Evolutionary conservation across 1,140 invertebrate species (phyloP), one percentile per base, ranked within the genome.

Genomic region (Mercenaria mercenaria): DNA sequence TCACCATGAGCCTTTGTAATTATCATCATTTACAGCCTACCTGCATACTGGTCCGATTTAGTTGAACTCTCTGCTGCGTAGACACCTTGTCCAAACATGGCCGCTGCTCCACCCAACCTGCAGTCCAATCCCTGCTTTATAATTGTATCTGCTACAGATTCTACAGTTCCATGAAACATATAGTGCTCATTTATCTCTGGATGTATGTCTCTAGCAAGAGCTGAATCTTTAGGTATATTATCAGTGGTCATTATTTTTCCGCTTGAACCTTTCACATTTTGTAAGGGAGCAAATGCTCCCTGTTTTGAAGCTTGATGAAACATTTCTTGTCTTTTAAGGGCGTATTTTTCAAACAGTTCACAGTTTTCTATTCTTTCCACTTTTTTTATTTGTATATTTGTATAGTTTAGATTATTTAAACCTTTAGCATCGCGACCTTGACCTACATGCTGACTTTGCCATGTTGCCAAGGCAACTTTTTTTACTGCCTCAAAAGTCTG

Each of bases 1-100:
- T n/a, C n/a, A n/a, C n/a, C n/a, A n/a, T n/a, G n/a, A n/a, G n/a
- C n/a, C n/a, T n/a, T n/a, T n/a, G n/a, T n/a, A n/a, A n/a, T n/a
- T n/a, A n/a, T n/a, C n/a, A n/a, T n/a, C n/a, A n/a, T n/a, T n/a
- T n/a, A n/a, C 43, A 47, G 15, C 6, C 15, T 86, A 94, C 94
- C 94, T 89, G 92, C 61, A 87, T 94, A 94, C 34, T 94, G 94
- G 67, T 94, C 94, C 10, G 94, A 85, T 83, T 94, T 94, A 20
- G 94, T 94, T 8, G 93, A 91, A 69, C 92, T 93, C 59, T 94
- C 94, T 15, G 94, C 92, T 32, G 72, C 88, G 77, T 95, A 95
- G 1, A 94, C 85, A 10, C 92, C 94, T 50, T 43, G 52, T 47
- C 94, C 94, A 87, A 95, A 93, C 93, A 95, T 93, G 8, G 90